Base-by-base conservation (phyloP, 2,888 invertebrate genomes). In the Drosophila diplacantha region DNA sequence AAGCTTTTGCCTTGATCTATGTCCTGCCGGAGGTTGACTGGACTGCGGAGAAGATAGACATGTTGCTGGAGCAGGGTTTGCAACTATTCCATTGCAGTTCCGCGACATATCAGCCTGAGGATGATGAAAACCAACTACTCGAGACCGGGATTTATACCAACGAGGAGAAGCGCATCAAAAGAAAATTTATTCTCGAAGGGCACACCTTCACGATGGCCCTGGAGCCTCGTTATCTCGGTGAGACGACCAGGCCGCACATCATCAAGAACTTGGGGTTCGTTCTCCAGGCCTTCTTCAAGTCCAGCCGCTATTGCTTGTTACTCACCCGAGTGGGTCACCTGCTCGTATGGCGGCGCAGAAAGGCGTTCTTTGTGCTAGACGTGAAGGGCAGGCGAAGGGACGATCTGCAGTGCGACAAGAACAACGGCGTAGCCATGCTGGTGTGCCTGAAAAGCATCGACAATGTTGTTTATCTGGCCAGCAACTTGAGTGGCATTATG, bases 1-100 rank as follows among this genome's bases (percentile, higher is more conserved):
- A 85, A 39, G 87, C 85, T 0, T 87, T 86, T 54, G 86, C 85
- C 2, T 75, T 86, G 50, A 73, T 85, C 20, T 85, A 85, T 56
- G 73, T 87, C 7, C 79, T 85, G 32, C 85, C 86, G 0, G 86
- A 85, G 56, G 74, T 63, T 16, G 80, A 85, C 8, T 88, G 88
- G 88, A 81, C 71, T 0, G 58, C 75, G 2, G 64, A 68, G 9
- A 72, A 83, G 1, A 62, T 88, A 1, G 86, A 86, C 34, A 72
- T 75, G 18, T 51, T 88, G 22, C 65, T 88, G 5, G 37, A 65
- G 3, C 85, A 87, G 46, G 87, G 85, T 60, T 58, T 43, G 20
- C n/a, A 68, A 0, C 54, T 86, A 1, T 73, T 72, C 18, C 31
- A 62, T 0, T 12, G 31, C 26, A 67, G 55, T 14, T 47, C 68